Evolutionary conservation across 2,888 invertebrate genomes (phyloP).

Genomic region (Iphiclides podalirius): DNA sequence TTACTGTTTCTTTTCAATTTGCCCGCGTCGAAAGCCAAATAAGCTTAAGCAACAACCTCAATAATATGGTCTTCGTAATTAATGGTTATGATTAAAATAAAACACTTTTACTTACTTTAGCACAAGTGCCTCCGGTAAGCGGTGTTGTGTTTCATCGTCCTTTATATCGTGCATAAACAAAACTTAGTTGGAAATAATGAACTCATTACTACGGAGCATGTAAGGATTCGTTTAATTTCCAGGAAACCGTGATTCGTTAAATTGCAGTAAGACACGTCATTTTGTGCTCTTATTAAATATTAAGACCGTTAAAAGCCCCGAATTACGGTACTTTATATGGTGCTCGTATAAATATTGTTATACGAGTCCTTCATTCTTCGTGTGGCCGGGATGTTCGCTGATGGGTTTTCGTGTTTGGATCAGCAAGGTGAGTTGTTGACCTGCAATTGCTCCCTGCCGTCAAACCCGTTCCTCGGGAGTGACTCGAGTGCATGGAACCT

Average conservation of each 20-base stretch:
- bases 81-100: conserved; percentile 15
- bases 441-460: conserved; percentile 59
- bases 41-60: conserved; percentile 3
- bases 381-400: conserved; percentile 59
- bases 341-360: neutral
- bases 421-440: conserved; percentile 67
- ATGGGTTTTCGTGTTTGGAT: conserved; percentile 66
- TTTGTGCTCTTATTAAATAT: neutral
- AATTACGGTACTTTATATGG: neutral
- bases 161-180: neutral
- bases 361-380: conserved; percentile 21
- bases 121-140: neutral
- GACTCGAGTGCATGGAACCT: conserved; percentile 30
- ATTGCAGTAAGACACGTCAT: conserved; percentile 1
- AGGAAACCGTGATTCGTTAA: neutral
- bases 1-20: conserved; percentile 39
- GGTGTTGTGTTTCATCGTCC: neutral
- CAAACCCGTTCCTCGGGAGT: conserved; percentile 60
- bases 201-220: neutral
- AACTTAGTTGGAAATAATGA: neutral
- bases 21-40: conserved; percentile 20
- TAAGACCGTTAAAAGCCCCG: neutral
- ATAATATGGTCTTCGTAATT: neutral
- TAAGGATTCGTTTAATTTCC: neutral
- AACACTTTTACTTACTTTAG: neutral